phyloP scores from a whole-genome alignment of 2,113 vertebrate genomes.

The Anguilla japonica region DNA sequence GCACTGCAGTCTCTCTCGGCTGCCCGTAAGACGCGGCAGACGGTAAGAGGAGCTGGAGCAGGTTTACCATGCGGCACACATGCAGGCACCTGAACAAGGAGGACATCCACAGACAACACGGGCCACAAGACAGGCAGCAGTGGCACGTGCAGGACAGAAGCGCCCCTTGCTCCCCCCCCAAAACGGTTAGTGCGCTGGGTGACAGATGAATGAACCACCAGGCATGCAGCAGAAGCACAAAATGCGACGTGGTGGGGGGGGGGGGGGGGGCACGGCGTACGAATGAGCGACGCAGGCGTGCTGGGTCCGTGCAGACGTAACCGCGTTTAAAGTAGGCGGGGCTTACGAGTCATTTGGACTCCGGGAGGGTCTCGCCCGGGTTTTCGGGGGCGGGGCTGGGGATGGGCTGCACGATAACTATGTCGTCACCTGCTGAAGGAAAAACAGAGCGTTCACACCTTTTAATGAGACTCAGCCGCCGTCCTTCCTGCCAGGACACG shows the following conservation, averaged over 20 bases:
- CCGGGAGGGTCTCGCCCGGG: constrained; percentile 59
- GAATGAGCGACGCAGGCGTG: not conserved
- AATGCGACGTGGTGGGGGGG: not conserved
- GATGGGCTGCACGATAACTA: constrained; percentile 69
- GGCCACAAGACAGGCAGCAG: not conserved
- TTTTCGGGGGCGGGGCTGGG: constrained; percentile 56
- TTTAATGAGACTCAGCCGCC: not conserved
- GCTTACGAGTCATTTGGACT: constrained; percentile 75
- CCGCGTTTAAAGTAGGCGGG: constrained; percentile 15
- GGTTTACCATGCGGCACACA: not conserved
- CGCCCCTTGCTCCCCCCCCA: not conserved
- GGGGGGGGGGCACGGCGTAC: too few species aligned
- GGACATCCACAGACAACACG: not conserved
- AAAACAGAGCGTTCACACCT: constrained; percentile 33
- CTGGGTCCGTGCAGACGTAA: not conserved
- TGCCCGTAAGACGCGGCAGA: not conserved
- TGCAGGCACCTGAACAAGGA: not conserved
- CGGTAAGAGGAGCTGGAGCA: not conserved
- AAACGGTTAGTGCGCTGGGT: not conserved
- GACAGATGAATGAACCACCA: not conserved
- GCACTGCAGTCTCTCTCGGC: not conserved
- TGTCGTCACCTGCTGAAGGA: constrained; percentile 62
- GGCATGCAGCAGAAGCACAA: not conserved
- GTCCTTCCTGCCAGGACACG: not conserved
- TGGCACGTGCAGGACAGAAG: not conserved